These are phyloP conservation scores for Ecdyonurus torrentis DNA, from an alignment of 2,888 invertebrate genomes.

Conservation along the genomic window DNA sequence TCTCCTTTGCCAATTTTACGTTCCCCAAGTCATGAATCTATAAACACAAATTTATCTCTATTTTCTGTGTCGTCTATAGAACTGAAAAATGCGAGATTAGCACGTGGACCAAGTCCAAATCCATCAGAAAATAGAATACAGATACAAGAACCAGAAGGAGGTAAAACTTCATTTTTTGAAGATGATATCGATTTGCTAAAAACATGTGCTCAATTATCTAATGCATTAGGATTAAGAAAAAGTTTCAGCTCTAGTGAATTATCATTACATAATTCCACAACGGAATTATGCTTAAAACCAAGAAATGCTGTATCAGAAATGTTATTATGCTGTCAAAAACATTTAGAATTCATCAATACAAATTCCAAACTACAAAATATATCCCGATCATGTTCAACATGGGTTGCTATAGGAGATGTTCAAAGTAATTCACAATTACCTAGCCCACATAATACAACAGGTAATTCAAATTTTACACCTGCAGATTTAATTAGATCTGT, in stretches of 20 bases:
- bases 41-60: constrained; percentile 64
- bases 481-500: constrained; percentile 54
- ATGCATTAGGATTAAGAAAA: constrained; percentile 62
- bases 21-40: constrained; percentile 70
- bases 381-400: constrained; percentile 64
- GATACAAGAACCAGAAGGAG: constrained; percentile 7
- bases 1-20: constrained; percentile 32
- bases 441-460: constrained; percentile 21
- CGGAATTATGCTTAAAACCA: not conserved
- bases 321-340: constrained; percentile 16
- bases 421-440: constrained; percentile 59
- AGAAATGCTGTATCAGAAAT: constrained; percentile 32
- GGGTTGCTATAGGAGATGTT: constrained; percentile 75
- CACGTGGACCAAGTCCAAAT: constrained; percentile 49
- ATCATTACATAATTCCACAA: constrained; percentile 18
- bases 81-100: constrained; percentile 31
- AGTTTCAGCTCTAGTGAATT: constrained; percentile 74
- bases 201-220: constrained; percentile 62
- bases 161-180: constrained; percentile 38
- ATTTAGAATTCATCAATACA: constrained; percentile 10
- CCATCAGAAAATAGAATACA: constrained; percentile 38
- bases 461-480: constrained; percentile 36
- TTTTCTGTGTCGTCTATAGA: constrained; percentile 57
- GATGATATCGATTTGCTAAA: constrained; percentile 62
- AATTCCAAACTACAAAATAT: constrained; percentile 40